A percentile compares a stretch with the other conserved stretches of the same genome.
These are phyloP conservation scores for Oedothorax gibbosus DNA, from an alignment of 1,140 invertebrate species.

Conservation along the genomic window DNA sequence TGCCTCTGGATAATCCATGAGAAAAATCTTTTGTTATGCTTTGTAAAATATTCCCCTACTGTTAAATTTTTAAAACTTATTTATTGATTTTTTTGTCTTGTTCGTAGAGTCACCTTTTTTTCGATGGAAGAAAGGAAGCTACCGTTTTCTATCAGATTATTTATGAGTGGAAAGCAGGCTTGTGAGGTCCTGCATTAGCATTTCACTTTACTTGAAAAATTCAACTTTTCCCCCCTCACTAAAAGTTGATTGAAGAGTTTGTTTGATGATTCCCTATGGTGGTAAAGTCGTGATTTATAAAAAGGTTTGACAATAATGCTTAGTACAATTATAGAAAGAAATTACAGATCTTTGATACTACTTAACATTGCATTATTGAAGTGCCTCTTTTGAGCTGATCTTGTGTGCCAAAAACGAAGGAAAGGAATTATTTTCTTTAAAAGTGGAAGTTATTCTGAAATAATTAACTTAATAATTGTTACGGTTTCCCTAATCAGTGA, in stretches of 20 bases:
- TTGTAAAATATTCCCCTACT: conserved; percentile 42
- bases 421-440: too few relatives aligned
- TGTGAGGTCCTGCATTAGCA: too few relatives aligned
- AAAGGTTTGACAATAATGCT: background rate
- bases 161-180: too few relatives aligned
- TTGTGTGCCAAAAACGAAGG: conserved; percentile 20
- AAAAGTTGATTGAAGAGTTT: background rate
- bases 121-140: too few relatives aligned
- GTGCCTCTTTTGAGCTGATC: conserved; percentile 21
- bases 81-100: conserved; percentile 15
- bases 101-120: too few relatives aligned
- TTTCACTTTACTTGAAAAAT: too few relatives aligned
- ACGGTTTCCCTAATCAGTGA: too few relatives aligned
- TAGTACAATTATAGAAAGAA: background rate
- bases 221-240: background rate
- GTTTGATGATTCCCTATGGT: background rate
- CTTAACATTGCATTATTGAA: conserved; percentile 24
- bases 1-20: conserved; percentile 15
- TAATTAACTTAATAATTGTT: too few relatives aligned
- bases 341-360: conserved; percentile 17
- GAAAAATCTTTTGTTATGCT: conserved; percentile 13
- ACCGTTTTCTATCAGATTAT: too few relatives aligned
- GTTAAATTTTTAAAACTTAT: conserved; percentile 34
- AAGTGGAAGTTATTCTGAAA: too few relatives aligned
- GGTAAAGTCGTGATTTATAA: background rate